Base-by-base conservation (phyloP, 2,797 vertebrate species). In the Acanthis flammea region DNA sequence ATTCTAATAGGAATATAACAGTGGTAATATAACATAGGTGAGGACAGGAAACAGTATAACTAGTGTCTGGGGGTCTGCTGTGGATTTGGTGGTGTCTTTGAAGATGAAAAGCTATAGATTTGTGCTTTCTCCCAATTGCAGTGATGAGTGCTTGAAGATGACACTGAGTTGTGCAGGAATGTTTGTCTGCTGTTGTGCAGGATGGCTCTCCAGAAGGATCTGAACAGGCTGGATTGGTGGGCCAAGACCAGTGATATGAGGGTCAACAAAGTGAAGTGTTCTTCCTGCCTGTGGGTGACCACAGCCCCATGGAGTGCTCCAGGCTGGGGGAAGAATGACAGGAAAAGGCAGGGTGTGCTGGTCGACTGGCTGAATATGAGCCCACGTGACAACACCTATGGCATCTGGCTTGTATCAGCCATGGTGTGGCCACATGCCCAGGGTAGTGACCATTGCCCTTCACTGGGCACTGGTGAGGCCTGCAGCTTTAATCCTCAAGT, bases 201-300 rank as follows among this genome's bases (percentile, higher is more conserved):
- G 30, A 35, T 15, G 61, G 44, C 30, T 50, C 11, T 51, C 2
- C 51, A 48, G 77, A 54, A 45, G 45, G 28, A 31, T 33, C 41
- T 76, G 58, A 30, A 10, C 47, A 54, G 65, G n/a, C 41, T 60
- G 60, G 24, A 44, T 28, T 3, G 2, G n/a, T 28, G 25, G 48
- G 73, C 48, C 1, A 4, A 67, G 72, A 39, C 21, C 37, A 33
- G 4, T 7, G 23, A 48, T 25, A 3, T 25, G 22, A 45, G 7
- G 4, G 21, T 61, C 42, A 67, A 5, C 48, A 45, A n/a, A 44
- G 37, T 42, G 6, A 19, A 50, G 30, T 41, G 60, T 13, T 6
- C 0, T 12, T 76, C 31, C 35, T 48, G 80, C 51, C 44, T 0
- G 0, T 31, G 51, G 5, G 31, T 57, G 31, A 25, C 60, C 42